Conservation (phyloP, 2,797 vertebrate species). For the Sebastiscus albofasciatus region DNA sequence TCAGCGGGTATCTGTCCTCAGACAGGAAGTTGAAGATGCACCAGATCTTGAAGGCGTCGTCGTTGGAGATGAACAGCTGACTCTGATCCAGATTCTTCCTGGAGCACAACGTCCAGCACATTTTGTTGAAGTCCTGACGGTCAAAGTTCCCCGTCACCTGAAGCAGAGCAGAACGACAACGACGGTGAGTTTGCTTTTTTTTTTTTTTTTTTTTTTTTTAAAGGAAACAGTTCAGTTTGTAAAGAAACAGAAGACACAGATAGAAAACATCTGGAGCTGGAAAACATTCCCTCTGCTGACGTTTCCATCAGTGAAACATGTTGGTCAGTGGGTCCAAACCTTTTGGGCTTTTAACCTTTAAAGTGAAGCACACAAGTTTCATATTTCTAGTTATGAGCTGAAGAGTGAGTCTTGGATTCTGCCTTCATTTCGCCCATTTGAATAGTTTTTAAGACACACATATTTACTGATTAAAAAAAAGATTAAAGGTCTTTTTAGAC, state of each 20-base stretch:
- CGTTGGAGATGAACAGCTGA: constrained; percentile 87
- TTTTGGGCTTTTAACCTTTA: too few species aligned
- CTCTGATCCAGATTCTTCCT: constrained; percentile 91
- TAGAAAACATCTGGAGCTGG: neutral
- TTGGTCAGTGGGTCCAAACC: neutral
- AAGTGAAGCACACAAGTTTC: neutral
- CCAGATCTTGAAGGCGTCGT: constrained; percentile 97
- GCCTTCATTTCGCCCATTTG: neutral
- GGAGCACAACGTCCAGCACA: constrained; percentile 96
- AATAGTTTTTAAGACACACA: neutral
- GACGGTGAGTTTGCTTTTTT: constrained; percentile 23
- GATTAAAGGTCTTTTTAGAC: too few species aligned
- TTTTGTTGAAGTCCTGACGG: constrained; percentile 93
- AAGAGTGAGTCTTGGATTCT: neutral
- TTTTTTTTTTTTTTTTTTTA: neutral
- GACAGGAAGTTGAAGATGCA: constrained; percentile 98
- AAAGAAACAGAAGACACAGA: neutral
- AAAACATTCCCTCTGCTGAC: neutral
- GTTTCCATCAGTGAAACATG: neutral
- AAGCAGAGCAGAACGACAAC: constrained; percentile 1
- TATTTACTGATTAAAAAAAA: neutral
- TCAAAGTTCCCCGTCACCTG: constrained; percentile 94
- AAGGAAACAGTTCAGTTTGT: neutral
- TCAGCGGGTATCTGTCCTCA: constrained; percentile 93
- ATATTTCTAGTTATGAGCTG: neutral